Evolutionary conservation across 1,140 invertebrate genomes (phyloP).

Genomic region (Caerostris darwini): DNA sequence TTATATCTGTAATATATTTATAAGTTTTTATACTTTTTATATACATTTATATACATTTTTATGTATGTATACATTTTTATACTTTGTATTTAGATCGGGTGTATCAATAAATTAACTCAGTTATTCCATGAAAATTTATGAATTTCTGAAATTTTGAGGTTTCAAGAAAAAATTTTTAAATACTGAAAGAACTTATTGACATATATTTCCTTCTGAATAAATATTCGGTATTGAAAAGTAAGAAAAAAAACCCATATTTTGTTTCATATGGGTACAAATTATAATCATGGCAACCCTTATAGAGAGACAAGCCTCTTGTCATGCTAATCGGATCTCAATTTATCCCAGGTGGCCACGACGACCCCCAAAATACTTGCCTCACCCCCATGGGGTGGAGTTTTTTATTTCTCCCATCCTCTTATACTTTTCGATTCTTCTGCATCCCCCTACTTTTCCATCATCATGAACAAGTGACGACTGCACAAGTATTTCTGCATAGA

Average conservation of each 20-base stretch:
- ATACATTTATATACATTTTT: too few relatives aligned
- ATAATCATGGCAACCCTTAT: constrained; percentile 45
- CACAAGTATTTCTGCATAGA: constrained; percentile 7
- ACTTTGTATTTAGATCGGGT: too few relatives aligned
- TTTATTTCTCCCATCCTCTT: neutral
- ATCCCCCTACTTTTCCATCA: neutral
- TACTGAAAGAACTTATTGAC: too few relatives aligned
- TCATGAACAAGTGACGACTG: constrained; percentile 22
- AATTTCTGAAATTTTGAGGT: too few relatives aligned
- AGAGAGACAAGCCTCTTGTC: constrained; percentile 64
- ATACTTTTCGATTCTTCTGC: neutral
- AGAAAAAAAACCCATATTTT: neutral
- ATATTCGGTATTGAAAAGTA: too few relatives aligned
- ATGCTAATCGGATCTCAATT: constrained; percentile 74
- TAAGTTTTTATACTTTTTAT: too few relatives aligned
- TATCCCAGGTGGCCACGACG: constrained; percentile 64
- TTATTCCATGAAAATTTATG: too few relatives aligned
- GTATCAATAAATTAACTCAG: too few relatives aligned
- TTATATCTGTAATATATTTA: neutral
- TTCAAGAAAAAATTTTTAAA: too few relatives aligned
- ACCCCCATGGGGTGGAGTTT: neutral
- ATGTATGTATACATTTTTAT: too few relatives aligned
- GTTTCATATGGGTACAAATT: neutral
- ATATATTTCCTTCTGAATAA: too few relatives aligned
- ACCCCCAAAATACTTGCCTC: constrained; percentile 1